Base-by-base conservation (phyloP, 1,140 invertebrate species). In the Psix sp. region DNA sequence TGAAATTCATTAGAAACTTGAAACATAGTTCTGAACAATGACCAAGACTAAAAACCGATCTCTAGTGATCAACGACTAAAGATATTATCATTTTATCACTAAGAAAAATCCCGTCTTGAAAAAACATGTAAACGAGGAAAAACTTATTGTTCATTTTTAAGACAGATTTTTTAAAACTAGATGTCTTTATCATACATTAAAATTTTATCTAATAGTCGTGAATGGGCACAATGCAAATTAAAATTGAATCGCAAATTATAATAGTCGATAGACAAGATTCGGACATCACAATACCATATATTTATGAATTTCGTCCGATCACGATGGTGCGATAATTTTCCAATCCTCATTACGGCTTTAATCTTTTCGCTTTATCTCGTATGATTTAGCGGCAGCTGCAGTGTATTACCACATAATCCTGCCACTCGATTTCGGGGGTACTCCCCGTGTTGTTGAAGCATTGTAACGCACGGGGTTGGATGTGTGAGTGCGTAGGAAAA, bases 291-390 rank as follows among this genome's bases (percentile, higher is more conserved):
- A 67, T 66, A 13, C 42, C 62, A 62, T 68, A 67, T 72, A 68
- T 76, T 76, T 71, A 73, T 65, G 54, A 66, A 73, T 73, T 63
- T 73, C 42, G 57, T 52, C 59, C 60, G 63, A 62, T 73, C 60
- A 62, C 63, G 65, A 63, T 70, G 57, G 39, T 40, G 71, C 54
- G 60, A 73, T 73, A 68, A 77, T 76, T 76, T 52, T 54, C 35
- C 13, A 56, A 66, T 65, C 66, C 75, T 81, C 76, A 76, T 80
- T 76, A 77, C 31, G 60, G 62, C 54, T 74, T 65, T 77, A 83
- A 80, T 71, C 77, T 80, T 82, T 81, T 81, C 77, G 75, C 68
- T 78, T 79, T 76, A 82, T 78, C 75, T 77, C 54, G 65, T 65
- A 80, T 80, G 80, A 81, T 81, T 83, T 80, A 82, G 33, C 66